Base-by-base conservation (phyloP, 2,888 invertebrate species). In the Phania funesta region DNA sequence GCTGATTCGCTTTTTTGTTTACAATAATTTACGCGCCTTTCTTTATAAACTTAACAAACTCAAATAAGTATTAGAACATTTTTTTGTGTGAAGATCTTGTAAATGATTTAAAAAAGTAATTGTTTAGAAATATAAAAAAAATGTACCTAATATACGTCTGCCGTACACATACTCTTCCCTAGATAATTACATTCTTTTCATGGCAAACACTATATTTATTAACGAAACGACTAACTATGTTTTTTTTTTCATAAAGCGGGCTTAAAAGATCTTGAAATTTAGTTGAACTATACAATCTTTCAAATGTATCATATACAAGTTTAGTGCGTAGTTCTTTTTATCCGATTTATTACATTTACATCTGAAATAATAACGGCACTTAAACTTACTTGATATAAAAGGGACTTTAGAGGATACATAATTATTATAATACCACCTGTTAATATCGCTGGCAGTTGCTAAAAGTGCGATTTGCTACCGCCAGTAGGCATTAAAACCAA, bases 401-500 rank as follows among this genome's bases (percentile, higher is more conserved):
- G 93, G 3, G 99, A 98, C 89, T 96, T 95, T 26, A 99, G 92
- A 0, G 99, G 99, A 24, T 99, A 99, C 83, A 99, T 94, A 5
- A 99, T 98, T 73, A 99, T 93, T 0, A 98, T 98, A 0, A 99
- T 95, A 0, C 99, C 99, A 8, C 94, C 93, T 1, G 94, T 93
- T 26, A 99, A 89, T 68, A 98, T 92, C 0, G 98, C 97, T 0
- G 99, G 98, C 74, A 99, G 91, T 91, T 99, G 97, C 90, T 97
- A 97, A 87, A 97, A 97, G n/a, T 97, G 90, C 2, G 96, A 96
- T 91, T 98, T 98, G 86, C 98, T 98, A 75, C 98, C 98, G 9
- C 98, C 99, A 11, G 99, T 99, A 0, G 99, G 99, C 99, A 99
- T 99, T 5, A 99, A 93, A 2, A 99, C 95, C 89, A 99, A 99